phyloP scores from a whole-genome alignment of 2,888 invertebrate genomes.

The Sesia bembeciformis region DNA sequence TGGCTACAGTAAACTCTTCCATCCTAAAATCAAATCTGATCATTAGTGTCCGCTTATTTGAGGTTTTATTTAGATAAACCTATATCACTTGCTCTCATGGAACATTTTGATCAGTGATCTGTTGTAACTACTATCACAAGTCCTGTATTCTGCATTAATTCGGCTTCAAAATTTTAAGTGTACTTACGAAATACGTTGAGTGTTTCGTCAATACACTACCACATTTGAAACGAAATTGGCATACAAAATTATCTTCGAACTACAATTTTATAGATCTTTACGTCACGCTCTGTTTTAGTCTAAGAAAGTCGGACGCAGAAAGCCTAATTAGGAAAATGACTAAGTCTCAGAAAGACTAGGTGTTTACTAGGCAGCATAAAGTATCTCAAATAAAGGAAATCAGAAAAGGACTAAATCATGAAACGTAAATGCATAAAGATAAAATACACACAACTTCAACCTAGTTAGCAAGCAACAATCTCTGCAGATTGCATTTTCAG shows the following conservation, averaged over 20 bases:
- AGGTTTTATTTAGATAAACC: background rate
- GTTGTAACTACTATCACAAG: background rate
- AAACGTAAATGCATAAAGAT: no score
- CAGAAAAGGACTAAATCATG: no score
- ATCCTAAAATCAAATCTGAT: background rate
- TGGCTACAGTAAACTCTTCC: background rate
- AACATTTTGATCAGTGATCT: background rate
- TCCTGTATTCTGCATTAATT: conserved; percentile 45
- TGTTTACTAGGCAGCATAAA: no score
- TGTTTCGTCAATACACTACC: conserved; percentile 19
- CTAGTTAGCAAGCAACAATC: no score
- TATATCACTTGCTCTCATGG: background rate
- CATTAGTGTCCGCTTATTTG: background rate
- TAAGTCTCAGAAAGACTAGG: no score
- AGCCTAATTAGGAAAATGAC: no score
- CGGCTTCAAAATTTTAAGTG: conserved; percentile 33
- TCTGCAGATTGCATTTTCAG: no score
- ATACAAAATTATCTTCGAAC: conserved; percentile 20
- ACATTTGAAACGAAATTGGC: conserved; percentile 38
- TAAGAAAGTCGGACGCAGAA: no score
- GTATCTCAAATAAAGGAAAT: no score
- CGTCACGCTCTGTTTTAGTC: conserved; percentile 37
- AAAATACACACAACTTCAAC: no score
- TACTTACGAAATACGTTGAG: conserved; percentile 21
- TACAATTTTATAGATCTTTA: conserved; percentile 8